A percentile compares a stretch with the other conserved stretches of the same genome.
Evolutionary conservation across 2,888 invertebrate species (phyloP).

Genomic region (Aplocera efformata): DNA sequence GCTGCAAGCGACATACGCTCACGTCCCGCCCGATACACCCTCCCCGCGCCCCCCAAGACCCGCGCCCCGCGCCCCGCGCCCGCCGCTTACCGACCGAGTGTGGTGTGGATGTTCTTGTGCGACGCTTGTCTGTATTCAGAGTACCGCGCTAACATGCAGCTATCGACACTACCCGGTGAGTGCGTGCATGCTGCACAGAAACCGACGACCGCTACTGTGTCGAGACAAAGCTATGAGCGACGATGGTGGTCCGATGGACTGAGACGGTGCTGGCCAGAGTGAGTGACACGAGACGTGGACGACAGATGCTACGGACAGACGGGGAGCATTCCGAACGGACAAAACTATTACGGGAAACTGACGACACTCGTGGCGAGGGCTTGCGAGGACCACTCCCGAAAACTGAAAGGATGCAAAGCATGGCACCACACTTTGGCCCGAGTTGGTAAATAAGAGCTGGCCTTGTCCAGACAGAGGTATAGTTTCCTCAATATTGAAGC

Average conservation of each 20-base stretch:
- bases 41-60: constrained; percentile 17
- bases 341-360: constrained; percentile 45
- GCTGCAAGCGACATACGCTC: constrained; percentile 87
- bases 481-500: too few species aligned
- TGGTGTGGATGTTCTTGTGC: constrained; percentile 66
- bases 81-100: constrained; percentile 46
- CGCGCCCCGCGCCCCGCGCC: constrained; percentile 14
- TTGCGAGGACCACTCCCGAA: constrained; percentile 5
- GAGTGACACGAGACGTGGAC: constrained; percentile 36
- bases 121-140: constrained; percentile 60
- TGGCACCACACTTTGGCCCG: not conserved
- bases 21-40: constrained; percentile 24
- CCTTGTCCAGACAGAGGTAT: too few species aligned
- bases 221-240: constrained; percentile 33
- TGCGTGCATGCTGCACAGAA: constrained; percentile 14
- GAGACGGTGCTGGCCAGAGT: constrained; percentile 46
- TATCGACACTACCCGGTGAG: constrained; percentile 33
- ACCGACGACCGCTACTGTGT: constrained; percentile 27
- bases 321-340: constrained; percentile 61
- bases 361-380: constrained; percentile 44
- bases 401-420: not conserved
- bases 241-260: constrained; percentile 33
- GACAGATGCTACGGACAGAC: constrained; percentile 31
- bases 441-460: not conserved
- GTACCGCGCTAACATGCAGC: constrained; percentile 48